Evolutionary conservation across 2,888 invertebrate species (phyloP), one percentile per base, ranked within the genome.

Genomic region (Oithona nana): DNA sequence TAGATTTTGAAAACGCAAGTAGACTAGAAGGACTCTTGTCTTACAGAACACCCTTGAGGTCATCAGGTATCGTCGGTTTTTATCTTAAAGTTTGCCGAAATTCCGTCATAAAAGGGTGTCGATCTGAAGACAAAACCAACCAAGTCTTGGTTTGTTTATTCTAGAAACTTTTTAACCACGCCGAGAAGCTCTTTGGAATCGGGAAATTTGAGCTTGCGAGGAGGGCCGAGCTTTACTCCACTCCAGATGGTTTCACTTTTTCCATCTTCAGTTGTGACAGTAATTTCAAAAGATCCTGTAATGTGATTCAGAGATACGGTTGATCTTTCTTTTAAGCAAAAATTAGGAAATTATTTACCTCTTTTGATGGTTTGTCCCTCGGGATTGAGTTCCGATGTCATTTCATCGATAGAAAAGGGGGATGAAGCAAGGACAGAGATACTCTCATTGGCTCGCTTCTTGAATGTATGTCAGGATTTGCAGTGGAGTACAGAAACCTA

Each of bases 361-460:
- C 50, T 24, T 3, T 24, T n/a, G 22, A 29, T 24, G 11, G 28
- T n/a, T 39, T 57, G 16, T 3, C 20, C 54, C 3, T 54, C 54
- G 26, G 49, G 28, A 26, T 59, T 59, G 6, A 63, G 20, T 49
- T 61, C 49, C 24, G 50, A 48, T 28, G 20, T 28, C 48, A 63
- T 50, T 22, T 52, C 24, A n/a, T 64, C 22, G 16, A 61, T 66
- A 64, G 59, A 63, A 11, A 65, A 65, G 29, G 67, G 67, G 3
- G 69, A 69, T 49, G 69, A 69, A 62, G 68, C 72, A 28, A 77
- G 76, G 13, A 75, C 49, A 59, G 59, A 22, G 2, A 59, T 49
- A 16, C 24, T 22, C 59, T 59, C 59, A 22, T 22, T 31, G 28
- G 59, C 59, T 24, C 50, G 24, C 59, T 48, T 48, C 59, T 59